A percentile compares a stretch with the other conserved stretches of the same genome.
Evolutionary conservation across 2,888 invertebrate species (phyloP).

Genomic region (Neelides folsomi): DNA sequence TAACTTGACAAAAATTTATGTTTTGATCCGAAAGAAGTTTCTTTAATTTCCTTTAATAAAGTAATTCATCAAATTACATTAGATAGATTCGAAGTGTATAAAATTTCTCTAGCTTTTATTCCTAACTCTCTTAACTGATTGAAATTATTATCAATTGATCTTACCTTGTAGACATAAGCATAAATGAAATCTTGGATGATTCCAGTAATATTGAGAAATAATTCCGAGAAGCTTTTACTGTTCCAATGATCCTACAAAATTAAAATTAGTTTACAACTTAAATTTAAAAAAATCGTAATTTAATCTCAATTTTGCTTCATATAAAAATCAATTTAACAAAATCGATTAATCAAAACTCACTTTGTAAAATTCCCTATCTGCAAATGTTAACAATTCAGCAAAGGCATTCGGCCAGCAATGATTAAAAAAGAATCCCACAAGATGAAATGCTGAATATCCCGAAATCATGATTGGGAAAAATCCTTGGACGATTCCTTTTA

Average conservation of each 20-base stretch:
- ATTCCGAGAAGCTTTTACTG: conserved; percentile 60
- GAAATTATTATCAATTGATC: too few species aligned
- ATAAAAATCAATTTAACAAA: conserved; percentile 4
- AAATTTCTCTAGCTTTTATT: too few species aligned
- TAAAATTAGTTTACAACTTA: not conserved
- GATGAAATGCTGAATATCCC: conserved; percentile 50
- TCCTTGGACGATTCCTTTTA: conserved; percentile 1
- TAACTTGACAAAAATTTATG: conserved; percentile 42
- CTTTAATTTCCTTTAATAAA: conserved; percentile 7
- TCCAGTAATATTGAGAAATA: conserved; percentile 83
- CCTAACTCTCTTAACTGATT: too few species aligned
- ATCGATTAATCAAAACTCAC: conserved; percentile 36
- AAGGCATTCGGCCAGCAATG: conserved; percentile 84
- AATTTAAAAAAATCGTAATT: too few species aligned
- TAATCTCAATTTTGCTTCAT: too few species aligned
- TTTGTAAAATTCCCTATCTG: conserved; percentile 67
- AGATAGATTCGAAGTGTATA: too few species aligned
- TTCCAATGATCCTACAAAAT: conserved; percentile 80
- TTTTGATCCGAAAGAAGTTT: conserved; percentile 3
- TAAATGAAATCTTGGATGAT: conserved; percentile 89
- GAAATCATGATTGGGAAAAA: conserved; percentile 45
- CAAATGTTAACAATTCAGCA: conserved; percentile 74
- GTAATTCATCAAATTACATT: too few species aligned
- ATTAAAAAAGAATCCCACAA: conserved; percentile 70
- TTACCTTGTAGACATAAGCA: conserved; percentile 50